phyloP scores from a whole-genome alignment of 2,797 vertebrate genomes.

The Tiaroga cobitis region DNA sequence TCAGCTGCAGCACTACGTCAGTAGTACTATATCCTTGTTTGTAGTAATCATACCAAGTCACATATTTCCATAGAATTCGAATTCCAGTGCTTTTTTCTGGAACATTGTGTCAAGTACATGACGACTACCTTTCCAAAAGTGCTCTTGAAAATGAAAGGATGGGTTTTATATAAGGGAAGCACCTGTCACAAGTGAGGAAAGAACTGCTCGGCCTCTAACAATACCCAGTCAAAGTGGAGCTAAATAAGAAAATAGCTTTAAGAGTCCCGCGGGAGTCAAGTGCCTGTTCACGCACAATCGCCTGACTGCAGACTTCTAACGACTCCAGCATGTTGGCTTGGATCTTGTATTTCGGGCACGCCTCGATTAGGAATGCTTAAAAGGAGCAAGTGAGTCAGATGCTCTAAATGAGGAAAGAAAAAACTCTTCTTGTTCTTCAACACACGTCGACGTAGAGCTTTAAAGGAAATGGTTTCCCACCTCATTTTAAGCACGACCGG shows the following conservation, averaged over 20 bases:
- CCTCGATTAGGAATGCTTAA: conserved; percentile 11
- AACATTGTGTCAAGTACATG: conserved; percentile 41
- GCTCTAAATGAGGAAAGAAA: conserved; percentile 37
- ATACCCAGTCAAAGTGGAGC: conserved; percentile 69
- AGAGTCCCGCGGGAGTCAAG: conserved; percentile 54
- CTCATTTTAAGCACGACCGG: conserved; percentile 31
- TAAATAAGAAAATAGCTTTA: conserved; percentile 72
- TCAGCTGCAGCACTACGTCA: not conserved
- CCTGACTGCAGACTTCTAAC: conserved; percentile 41
- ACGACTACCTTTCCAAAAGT: conserved; percentile 25
- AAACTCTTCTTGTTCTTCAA: conserved; percentile 24
- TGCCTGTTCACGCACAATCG: conserved; percentile 61
- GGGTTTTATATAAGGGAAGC: conserved; percentile 73
- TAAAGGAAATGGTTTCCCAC: conserved; percentile 50
- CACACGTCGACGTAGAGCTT: conserved; percentile 24
- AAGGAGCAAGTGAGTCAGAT: conserved; percentile 46
- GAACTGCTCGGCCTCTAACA: conserved; percentile 70
- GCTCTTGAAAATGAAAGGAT: conserved; percentile 55
- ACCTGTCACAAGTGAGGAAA: conserved; percentile 78
- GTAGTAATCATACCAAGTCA: not conserved
- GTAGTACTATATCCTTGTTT: not conserved
- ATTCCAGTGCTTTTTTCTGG: conserved; percentile 12
- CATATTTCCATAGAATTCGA: conserved; percentile 18
- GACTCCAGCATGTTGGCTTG: conserved; percentile 24
- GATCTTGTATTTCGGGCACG: conserved; percentile 29